Evolutionary conservation across 2,113 vertebrate species (phyloP).

Genomic region (Vidua macroura): DNA sequence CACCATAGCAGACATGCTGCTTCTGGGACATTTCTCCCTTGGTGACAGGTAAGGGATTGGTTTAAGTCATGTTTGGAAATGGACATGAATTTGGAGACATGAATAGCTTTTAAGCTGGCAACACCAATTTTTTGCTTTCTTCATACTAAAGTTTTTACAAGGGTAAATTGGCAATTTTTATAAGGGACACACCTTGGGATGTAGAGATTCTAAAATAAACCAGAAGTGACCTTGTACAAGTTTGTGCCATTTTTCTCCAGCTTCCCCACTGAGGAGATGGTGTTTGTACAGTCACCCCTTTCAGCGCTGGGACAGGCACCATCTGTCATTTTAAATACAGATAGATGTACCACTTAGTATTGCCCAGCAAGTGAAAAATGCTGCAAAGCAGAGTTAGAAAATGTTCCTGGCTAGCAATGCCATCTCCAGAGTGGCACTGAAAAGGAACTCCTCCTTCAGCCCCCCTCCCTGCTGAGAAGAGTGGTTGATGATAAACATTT

Average conservation of each 20-base stretch:
- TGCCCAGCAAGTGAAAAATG: neutral
- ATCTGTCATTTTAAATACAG: slow-evolving; percentile 36
- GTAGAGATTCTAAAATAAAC: neutral
- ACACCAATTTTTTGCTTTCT: neutral
- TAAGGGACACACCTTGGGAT: neutral
- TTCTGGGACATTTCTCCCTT: neutral
- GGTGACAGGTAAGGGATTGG: neutral
- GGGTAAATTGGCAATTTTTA: neutral
- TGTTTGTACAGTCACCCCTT: slow-evolving; percentile 15
- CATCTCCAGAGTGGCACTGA: neutral
- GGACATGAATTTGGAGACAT: neutral
- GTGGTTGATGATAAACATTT: neutral
- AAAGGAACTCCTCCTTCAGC: neutral
- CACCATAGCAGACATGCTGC: neutral
- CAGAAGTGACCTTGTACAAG: neutral
- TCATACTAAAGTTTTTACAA: neutral
- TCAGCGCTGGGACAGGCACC: neutral
- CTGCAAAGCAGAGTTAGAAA: neutral
- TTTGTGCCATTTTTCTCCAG: neutral
- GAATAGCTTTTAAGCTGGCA: neutral
- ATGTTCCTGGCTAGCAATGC: neutral
- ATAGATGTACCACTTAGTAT: neutral
- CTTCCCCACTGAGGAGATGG: neutral
- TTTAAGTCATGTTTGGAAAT: neutral
- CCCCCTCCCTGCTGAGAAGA: neutral